Conservation (phyloP, 1,140 invertebrate species). For the Dolichoris vasculosae region DNA sequence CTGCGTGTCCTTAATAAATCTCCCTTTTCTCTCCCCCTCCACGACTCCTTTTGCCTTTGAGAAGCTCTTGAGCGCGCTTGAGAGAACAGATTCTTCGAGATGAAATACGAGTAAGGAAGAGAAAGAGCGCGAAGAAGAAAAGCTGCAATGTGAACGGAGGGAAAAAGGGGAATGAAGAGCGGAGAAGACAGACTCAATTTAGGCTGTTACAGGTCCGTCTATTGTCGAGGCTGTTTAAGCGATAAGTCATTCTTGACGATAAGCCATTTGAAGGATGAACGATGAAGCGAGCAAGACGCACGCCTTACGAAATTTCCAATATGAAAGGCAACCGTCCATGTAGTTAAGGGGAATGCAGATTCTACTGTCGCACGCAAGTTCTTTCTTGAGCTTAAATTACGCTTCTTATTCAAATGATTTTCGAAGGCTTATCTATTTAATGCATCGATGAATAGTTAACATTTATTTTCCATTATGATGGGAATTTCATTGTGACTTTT, state of each 20-base stretch:
- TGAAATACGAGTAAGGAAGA: conserved; percentile 65
- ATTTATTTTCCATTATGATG: neutral
- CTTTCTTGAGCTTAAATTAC: conserved; percentile 25
- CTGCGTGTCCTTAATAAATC: conserved; percentile 49
- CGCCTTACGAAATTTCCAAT: conserved; percentile 29
- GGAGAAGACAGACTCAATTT: conserved; percentile 63
- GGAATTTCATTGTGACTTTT: neutral
- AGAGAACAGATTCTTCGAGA: conserved; percentile 54
- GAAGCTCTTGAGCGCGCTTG: conserved; percentile 35
- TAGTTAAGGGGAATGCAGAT: conserved; percentile 21
- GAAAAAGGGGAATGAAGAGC: conserved; percentile 6
- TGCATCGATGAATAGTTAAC: conserved; percentile 12
- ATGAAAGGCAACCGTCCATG: neutral
- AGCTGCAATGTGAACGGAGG: neutral
- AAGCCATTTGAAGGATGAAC: conserved; percentile 55
- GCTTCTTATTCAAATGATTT: conserved; percentile 18
- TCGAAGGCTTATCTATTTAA: conserved; percentile 12
- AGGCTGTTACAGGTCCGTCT: conserved; percentile 61
- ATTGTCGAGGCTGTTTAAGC: conserved; percentile 60
- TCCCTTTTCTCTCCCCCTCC: conserved; percentile 7
- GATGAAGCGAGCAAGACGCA: neutral
- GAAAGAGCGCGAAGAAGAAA: conserved; percentile 51
- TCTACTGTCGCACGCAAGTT: neutral
- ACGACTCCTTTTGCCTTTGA: conserved; percentile 10
- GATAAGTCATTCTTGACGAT: conserved; percentile 72